Evolutionary conservation across 2,888 invertebrate genomes (phyloP).

Genomic region (Heliconius aoede): DNA sequence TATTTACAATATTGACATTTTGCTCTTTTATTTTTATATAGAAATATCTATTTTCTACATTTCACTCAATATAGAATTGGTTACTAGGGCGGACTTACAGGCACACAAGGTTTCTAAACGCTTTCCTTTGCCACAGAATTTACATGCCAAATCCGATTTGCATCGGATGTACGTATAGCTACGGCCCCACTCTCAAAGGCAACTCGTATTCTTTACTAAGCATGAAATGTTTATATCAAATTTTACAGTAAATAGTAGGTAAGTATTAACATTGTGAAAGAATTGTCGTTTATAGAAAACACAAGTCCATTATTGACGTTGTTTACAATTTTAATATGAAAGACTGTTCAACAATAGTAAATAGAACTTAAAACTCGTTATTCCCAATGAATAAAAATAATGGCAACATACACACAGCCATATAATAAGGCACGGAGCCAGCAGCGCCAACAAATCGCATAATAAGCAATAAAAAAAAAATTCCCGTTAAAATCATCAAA

Average conservation of each 20-base stretch:
- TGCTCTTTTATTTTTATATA: too few relatives aligned
- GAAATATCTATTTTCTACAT: too few relatives aligned
- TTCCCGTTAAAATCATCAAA: slow-evolving; percentile 41
- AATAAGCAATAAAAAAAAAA: slow-evolving; percentile 32
- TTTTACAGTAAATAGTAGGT: not conserved
- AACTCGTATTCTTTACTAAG: slow-evolving; percentile 24
- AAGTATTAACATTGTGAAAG: not conserved
- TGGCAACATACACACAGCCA: slow-evolving; percentile 18
- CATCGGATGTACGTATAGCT: slow-evolving; percentile 24
- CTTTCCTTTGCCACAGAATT: slow-evolving; percentile 30
- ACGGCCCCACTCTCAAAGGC: slow-evolving; percentile 16
- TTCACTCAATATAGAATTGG: not conserved
- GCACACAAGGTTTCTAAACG: slow-evolving; percentile 24
- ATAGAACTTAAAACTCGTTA: slow-evolving; percentile 21
- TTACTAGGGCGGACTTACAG: not conserved
- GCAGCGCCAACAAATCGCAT: slow-evolving; percentile 30
- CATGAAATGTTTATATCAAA: slow-evolving; percentile 25
- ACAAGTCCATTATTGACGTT: not conserved
- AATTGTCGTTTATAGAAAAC: not conserved
- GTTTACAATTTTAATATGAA: not conserved
- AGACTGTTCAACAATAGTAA: slow-evolving; percentile 4
- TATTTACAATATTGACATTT: too few relatives aligned
- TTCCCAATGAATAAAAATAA: slow-evolving; percentile 25
- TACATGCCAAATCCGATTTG: slow-evolving; percentile 28
- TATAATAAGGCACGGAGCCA: slow-evolving; percentile 10